These are phyloP conservation scores for Huso huso DNA, from an alignment of 2,797 vertebrate species.

Conservation along the genomic window DNA sequence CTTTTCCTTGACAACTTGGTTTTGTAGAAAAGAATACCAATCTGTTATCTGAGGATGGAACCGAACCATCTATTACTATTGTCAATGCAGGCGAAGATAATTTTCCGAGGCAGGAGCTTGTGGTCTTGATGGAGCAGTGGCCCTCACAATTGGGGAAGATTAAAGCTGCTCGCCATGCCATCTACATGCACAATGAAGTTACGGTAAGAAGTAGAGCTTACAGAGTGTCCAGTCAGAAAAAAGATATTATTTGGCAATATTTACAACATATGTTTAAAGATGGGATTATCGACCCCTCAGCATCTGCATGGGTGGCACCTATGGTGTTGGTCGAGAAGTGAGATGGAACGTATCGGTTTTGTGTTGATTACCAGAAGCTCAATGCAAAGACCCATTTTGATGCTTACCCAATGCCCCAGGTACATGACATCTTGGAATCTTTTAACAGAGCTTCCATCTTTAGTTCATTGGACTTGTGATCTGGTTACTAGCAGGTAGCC, in stretches of 20 bases:
- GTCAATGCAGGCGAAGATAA: too few species aligned
- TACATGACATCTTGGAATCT: conserved; percentile 6
- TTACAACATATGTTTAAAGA: background rate
- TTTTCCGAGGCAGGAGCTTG: too few species aligned
- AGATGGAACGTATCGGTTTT: too few species aligned
- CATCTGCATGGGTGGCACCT: conserved; percentile 1
- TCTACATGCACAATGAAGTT: background rate
- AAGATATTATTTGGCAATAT: background rate
- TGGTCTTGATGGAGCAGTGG: too few species aligned
- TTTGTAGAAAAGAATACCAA: too few species aligned
- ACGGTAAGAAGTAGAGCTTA: conserved; percentile 2
- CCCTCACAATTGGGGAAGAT: too few species aligned
- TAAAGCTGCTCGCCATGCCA: too few species aligned
- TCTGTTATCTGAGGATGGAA: too few species aligned
- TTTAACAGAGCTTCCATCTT: background rate
- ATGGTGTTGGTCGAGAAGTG: background rate
- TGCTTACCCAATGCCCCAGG: background rate
- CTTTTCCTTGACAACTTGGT: too few species aligned
- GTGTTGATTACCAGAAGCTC: conserved; percentile 1
- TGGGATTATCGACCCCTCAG: conserved; percentile 3
- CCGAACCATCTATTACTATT: too few species aligned
- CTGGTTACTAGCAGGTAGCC: background rate
- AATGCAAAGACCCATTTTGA: conserved; percentile 6
- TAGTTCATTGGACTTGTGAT: background rate
- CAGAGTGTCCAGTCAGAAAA: conserved; percentile 4